A percentile compares a stretch with the other conserved stretches of the same genome.
Conservation (phyloP, 2,888 invertebrate species). For the Chloromyia formosa region DNA sequence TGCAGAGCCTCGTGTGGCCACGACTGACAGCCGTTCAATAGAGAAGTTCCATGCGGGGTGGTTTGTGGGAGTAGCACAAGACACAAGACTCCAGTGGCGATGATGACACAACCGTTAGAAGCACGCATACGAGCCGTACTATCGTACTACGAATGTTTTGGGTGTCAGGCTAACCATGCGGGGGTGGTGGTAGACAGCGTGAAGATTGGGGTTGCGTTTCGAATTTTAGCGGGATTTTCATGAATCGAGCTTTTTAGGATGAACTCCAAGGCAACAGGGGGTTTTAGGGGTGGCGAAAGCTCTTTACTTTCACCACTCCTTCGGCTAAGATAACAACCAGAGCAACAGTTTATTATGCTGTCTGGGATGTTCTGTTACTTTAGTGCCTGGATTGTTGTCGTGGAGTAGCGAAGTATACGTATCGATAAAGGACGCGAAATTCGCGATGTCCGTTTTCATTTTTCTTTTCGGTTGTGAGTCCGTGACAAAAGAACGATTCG, state of each 20-base stretch:
- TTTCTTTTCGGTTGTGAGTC: not conserved
- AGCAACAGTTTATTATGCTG: constrained; percentile 43
- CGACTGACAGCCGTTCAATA: too few species aligned
- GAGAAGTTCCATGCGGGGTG: too few species aligned
- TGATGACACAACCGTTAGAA: too few species aligned
- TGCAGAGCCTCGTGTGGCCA: too few species aligned
- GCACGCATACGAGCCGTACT: too few species aligned
- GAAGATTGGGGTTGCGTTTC: constrained; percentile 12
- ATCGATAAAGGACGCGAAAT: not conserved
- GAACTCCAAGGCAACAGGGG: not conserved
- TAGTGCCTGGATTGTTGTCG: constrained; percentile 43
- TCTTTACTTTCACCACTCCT: not conserved
- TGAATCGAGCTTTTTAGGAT: constrained; percentile 15
- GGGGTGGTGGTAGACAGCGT: not conserved
- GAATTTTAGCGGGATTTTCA: constrained; percentile 29
- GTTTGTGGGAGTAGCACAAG: too few species aligned
- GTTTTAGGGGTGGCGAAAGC: constrained; percentile 21
- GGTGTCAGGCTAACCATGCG: not conserved
- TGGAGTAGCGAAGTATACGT: constrained; percentile 26
- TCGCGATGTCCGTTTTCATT: not conserved
- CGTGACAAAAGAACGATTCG: too few species aligned
- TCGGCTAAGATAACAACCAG: constrained; percentile 6
- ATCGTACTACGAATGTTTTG: not conserved
- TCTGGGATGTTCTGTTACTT: constrained; percentile 33
- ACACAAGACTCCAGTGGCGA: too few species aligned